phyloP scores from a whole-genome alignment of 1,140 invertebrate genomes.

The Saxidomus purpurata region DNA sequence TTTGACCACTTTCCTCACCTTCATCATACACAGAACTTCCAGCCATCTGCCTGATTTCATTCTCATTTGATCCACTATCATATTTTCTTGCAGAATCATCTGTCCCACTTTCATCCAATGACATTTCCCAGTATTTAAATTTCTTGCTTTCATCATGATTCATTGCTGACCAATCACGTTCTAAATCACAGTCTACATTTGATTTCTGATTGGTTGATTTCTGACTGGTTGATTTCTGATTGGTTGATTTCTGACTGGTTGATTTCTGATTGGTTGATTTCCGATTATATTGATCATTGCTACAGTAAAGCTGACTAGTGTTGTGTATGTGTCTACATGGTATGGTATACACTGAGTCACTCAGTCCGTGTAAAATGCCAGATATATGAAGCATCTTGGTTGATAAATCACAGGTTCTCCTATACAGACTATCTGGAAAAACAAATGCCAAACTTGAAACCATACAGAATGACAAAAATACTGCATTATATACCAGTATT shows the following conservation, averaged over 20 bases:
- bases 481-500: too few species aligned
- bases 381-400: not conserved
- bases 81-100: not conserved
- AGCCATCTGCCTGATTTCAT: not conserved
- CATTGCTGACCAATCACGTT: constrained; percentile 15
- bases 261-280: not conserved
- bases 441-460: not conserved
- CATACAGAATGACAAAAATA: too few species aligned
- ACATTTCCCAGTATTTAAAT: constrained; percentile 74
- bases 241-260: not conserved
- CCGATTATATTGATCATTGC: constrained; percentile 19
- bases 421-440: not conserved
- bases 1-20: not conserved
- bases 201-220: not conserved
- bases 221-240: not conserved
- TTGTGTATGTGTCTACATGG: constrained; percentile 12
- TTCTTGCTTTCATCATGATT: constrained; percentile 7
- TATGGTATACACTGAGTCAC: not conserved
- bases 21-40: not conserved
- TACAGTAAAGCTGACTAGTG: not conserved
- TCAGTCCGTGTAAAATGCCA: not conserved
- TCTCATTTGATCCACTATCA: not conserved
- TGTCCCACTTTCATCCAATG: not conserved
- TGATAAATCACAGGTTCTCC: not conserved
- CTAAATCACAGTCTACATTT: not conserved